A percentile compares a stretch with the other conserved stretches of the same genome.
These are phyloP conservation scores for Sebastes aleutianus DNA, from an alignment of 2,797 vertebrate species.

Conservation along the genomic window DNA sequence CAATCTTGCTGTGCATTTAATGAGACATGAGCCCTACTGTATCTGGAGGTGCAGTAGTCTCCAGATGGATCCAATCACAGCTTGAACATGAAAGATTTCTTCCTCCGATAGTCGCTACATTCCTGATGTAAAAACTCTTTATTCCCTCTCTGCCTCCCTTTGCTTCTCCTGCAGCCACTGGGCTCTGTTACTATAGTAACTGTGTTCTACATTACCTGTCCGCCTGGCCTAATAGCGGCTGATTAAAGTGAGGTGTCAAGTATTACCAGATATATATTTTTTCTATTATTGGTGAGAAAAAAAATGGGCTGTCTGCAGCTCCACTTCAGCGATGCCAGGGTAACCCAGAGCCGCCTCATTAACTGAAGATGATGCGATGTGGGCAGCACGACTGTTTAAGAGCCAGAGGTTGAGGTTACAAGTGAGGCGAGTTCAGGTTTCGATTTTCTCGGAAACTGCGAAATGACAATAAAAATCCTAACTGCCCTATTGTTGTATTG, in stretches of 20 bases:
- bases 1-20: background rate
- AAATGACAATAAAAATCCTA: background rate
- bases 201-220: conserved; percentile 34
- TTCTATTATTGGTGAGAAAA: background rate
- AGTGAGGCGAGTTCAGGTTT: background rate
- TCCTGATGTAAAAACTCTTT: conserved; percentile 16
- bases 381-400: background rate
- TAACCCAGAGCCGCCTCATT: conserved; percentile 16
- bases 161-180: conserved; percentile 28
- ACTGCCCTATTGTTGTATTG: background rate
- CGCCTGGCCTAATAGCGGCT: conserved; percentile 7
- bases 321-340: background rate
- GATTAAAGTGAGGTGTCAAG: conserved; percentile 36
- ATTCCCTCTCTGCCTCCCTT: conserved; percentile 18
- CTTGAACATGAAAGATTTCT: conserved; percentile 26
- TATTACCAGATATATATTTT: conserved; percentile 3
- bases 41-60: background rate
- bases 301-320: background rate
- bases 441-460: background rate
- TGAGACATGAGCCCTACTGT: background rate
- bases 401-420: background rate
- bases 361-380: background rate
- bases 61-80: conserved; percentile 15
- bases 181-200: conserved; percentile 69
- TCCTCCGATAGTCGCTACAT: background rate